Percentiles rank a stretch among this genome's conserved stretches.
Conservation (phyloP, 2,113 vertebrate species). For the Oceanodroma tethys region DNA sequence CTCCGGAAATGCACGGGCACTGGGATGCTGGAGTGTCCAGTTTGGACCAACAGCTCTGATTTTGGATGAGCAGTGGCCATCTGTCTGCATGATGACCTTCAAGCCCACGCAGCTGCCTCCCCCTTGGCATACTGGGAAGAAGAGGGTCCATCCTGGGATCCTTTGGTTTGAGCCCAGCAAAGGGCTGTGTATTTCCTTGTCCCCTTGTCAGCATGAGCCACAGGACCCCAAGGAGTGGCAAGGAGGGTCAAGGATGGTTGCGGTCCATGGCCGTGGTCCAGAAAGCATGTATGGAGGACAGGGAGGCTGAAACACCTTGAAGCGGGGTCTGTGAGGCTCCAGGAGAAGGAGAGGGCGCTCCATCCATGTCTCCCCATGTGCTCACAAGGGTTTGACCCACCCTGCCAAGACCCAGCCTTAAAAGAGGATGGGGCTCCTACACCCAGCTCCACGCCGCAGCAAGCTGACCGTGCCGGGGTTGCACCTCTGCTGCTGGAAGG, state of each 20-base stretch:
- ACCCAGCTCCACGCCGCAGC: fast-evolving
- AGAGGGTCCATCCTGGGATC: background rate
- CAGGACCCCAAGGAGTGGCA: no score
- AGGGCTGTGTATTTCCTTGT: background rate
- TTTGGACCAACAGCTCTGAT: background rate
- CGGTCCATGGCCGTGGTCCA: background rate
- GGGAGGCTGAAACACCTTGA: background rate
- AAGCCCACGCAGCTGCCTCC: background rate
- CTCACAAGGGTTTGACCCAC: background rate
- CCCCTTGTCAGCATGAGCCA: fast-evolving
- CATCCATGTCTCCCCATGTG: background rate
- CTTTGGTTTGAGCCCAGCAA: background rate
- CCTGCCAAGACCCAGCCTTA: background rate
- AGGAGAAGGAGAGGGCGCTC: background rate
- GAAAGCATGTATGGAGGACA: background rate
- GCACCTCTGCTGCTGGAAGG: background rate
- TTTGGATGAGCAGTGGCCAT: background rate
- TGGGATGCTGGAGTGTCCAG: background rate
- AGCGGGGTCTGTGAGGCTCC: background rate
- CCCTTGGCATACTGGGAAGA: background rate
- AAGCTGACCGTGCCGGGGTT: fast-evolving
- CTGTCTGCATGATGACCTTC: background rate
- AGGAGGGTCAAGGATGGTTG: background rate
- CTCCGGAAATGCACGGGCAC: fast-evolving
- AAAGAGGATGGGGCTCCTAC: background rate